These are phyloP conservation scores for Exaiptasia diaphana DNA, from an alignment of 64 coral and sea anemone genomes.

Conservation along the genomic window DNA sequence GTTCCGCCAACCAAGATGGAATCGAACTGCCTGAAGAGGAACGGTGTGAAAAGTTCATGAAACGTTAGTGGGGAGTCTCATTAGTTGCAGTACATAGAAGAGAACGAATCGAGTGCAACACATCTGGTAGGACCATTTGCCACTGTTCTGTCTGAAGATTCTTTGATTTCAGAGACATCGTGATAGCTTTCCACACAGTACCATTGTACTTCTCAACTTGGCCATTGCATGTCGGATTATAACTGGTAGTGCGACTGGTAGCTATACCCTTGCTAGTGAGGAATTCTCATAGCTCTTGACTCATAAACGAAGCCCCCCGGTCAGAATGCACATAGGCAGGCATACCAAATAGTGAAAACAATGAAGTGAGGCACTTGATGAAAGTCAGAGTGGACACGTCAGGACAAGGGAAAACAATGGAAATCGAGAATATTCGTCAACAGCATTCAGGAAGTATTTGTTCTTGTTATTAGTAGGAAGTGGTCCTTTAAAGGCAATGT, in stretches of 20 bases:
- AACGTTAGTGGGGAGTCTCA: constrained; percentile 33
- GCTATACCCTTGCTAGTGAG: constrained; percentile 18
- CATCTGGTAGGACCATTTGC: constrained; percentile 29
- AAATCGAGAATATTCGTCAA: constrained; percentile 62
- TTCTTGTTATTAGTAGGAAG: constrained; percentile 36
- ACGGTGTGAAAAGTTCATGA: background rate
- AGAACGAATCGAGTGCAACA: constrained; percentile 32
- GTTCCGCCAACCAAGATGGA: constrained; percentile 26
- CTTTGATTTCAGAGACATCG: constrained; percentile 16
- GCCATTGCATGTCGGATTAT: constrained; percentile 35
- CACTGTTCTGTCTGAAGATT: constrained; percentile 3
- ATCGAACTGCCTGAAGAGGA: constrained; percentile 33
- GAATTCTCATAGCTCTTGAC: constrained; percentile 15
- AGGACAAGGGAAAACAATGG: constrained; percentile 53
- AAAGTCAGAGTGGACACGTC: constrained; percentile 42
- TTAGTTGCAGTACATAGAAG: constrained; percentile 47
- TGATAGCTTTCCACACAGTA: constrained; percentile 20
- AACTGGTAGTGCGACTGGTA: constrained; percentile 51
- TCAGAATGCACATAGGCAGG: constrained; percentile 65
- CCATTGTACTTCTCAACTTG: constrained; percentile 54
- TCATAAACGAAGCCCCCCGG: constrained; percentile 49
- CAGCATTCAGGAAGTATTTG: constrained; percentile 52
- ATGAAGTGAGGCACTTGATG: constrained; percentile 45
- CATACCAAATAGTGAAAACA: constrained; percentile 63
- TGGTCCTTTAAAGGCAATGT: constrained; percentile 67